phyloP scores from a whole-genome alignment of 2,797 vertebrate species.

The Spea hammondii region DNA sequence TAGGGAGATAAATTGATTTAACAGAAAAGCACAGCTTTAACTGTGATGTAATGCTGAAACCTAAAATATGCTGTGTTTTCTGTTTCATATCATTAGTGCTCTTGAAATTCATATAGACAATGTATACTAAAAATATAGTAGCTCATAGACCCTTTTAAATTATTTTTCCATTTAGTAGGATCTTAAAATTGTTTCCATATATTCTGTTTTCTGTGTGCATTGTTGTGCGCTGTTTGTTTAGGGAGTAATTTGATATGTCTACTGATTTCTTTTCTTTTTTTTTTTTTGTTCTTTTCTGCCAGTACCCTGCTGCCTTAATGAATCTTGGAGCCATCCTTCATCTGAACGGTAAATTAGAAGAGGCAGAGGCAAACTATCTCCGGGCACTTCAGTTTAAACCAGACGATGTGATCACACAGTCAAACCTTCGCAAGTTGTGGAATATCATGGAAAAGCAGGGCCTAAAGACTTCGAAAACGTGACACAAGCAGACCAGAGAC shows the following conservation, averaged over 20 bases:
- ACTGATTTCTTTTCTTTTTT: background rate
- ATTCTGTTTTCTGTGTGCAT: background rate
- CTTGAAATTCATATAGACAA: background rate
- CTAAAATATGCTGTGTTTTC: too few relatives aligned
- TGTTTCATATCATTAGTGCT: too few relatives aligned
- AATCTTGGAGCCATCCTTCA: conserved; percentile 97
- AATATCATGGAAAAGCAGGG: conserved; percentile 99
- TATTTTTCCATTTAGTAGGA: background rate
- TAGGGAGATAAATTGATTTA: too few relatives aligned
- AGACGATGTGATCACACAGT: conserved; percentile 94
- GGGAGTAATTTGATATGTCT: background rate
- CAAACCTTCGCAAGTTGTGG: conserved; percentile 96
- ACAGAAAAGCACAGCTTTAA: too few relatives aligned
- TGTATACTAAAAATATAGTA: background rate
- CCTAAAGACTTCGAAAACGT: conserved; percentile 80
- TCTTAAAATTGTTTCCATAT: background rate
- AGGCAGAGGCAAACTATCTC: conserved; percentile 96
- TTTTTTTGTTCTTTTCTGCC: conserved; percentile 40
- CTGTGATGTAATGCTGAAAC: too few relatives aligned
- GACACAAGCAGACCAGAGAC: conserved; percentile 52
- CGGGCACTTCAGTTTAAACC: conserved; percentile 92
- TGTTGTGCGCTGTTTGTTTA: background rate
- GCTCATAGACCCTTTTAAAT: background rate
- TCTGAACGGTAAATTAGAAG: conserved; percentile 90
- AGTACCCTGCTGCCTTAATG: conserved; percentile 98